A percentile compares a stretch with the other conserved stretches of the same genome.
Conservation (phyloP, 2,888 invertebrate species). For the Chrysolina haemoptera region DNA sequence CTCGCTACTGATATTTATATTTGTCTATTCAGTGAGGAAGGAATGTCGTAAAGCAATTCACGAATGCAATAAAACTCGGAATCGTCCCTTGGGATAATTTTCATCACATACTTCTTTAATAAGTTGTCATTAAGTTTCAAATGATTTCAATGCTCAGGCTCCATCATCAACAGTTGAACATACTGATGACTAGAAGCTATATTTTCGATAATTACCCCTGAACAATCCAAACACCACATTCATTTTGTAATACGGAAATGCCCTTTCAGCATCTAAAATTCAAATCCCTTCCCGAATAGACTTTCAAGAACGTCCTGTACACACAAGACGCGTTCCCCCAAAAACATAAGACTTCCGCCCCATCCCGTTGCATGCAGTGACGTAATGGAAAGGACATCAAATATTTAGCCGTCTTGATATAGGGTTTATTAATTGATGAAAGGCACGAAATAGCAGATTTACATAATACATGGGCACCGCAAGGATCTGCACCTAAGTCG, state of each 20-base stretch:
- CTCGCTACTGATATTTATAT: too few relatives aligned
- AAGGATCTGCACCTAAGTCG: constrained; percentile 46
- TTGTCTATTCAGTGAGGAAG: too few relatives aligned
- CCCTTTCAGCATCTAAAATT: constrained; percentile 5
- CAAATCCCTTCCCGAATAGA: constrained; percentile 6
- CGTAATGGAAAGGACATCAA: constrained; percentile 69
- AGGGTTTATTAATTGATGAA: constrained; percentile 72
- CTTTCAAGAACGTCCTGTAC: constrained; percentile 11
- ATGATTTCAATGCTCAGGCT: too few relatives aligned
- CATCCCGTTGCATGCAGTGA: constrained; percentile 27
- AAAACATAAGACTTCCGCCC: constrained; percentile 22
- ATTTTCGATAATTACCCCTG: too few relatives aligned
- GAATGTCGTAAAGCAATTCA: too few relatives aligned
- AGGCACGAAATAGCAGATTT: constrained; percentile 66
- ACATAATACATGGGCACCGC: constrained; percentile 65
- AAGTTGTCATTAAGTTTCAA: too few relatives aligned
- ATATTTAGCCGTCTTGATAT: constrained; percentile 70
- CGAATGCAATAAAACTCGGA: too few relatives aligned
- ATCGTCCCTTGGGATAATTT: too few relatives aligned
- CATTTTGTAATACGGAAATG: background rate
- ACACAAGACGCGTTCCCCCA: constrained; percentile 18
- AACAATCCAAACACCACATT: background rate
- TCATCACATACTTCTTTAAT: too few relatives aligned
- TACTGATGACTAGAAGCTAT: too few relatives aligned
- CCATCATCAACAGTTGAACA: too few relatives aligned